Evolutionary conservation across 2,113 vertebrate genomes (phyloP).

Genomic region (Gnathonemus echidnorhynchus): DNA sequence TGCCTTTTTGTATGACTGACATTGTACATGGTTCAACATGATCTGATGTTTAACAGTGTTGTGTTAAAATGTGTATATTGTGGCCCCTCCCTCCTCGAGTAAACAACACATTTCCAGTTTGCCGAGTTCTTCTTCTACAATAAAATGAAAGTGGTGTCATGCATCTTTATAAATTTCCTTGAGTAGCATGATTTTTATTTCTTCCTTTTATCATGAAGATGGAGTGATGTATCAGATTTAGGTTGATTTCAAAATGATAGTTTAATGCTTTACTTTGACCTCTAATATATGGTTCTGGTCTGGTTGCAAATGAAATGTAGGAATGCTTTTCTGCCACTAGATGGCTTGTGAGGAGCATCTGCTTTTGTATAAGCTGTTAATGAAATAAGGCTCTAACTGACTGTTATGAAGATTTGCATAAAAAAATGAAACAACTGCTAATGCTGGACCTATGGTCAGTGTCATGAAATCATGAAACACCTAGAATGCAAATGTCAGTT

Average conservation of each 20-base stretch:
- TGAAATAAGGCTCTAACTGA: not conserved
- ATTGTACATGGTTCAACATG: conserved; percentile 36
- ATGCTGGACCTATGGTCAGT: not conserved
- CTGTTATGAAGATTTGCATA: not conserved
- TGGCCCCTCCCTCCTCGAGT: not conserved
- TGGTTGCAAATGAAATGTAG: not conserved
- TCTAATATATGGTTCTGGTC: not conserved
- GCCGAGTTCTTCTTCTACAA: conserved; percentile 7
- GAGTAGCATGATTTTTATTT: not conserved
- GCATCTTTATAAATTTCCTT: not conserved
- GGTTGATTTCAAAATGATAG: not conserved
- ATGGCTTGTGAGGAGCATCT: not conserved
- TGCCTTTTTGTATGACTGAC: conserved; percentile 41
- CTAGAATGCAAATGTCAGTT: not conserved
- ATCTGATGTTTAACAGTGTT: conserved; percentile 25
- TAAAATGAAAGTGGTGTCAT: conserved; percentile 1
- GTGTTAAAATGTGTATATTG: not conserved
- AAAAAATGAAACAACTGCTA: not conserved
- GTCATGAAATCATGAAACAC: not conserved
- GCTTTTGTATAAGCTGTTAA: not conserved
- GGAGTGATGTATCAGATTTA: not conserved
- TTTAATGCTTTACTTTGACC: not conserved
- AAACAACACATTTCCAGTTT: not conserved
- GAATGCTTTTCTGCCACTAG: not conserved
- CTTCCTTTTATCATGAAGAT: not conserved